Evolutionary conservation across 2,888 invertebrate species (phyloP).

Genomic region (Cosmia trapezina): DNA sequence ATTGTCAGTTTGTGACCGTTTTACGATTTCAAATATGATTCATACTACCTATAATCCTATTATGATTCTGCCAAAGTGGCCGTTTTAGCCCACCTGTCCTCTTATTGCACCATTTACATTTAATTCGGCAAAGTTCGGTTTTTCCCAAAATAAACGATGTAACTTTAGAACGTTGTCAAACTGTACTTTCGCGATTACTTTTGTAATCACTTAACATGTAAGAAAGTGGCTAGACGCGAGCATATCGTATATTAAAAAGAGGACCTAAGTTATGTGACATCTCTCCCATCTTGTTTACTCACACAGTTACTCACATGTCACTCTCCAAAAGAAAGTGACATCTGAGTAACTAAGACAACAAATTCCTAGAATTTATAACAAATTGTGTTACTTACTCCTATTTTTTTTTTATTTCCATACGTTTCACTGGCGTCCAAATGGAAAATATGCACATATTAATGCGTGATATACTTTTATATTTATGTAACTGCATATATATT

Average conservation of each 20-base stretch:
- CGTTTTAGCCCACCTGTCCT: too few species aligned
- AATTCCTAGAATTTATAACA: neutral
- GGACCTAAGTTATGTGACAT: neutral
- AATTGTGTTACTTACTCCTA: neutral
- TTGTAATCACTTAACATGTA: constrained; percentile 16
- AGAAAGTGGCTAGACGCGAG: neutral
- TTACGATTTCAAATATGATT: too few species aligned
- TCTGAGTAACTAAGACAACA: neutral
- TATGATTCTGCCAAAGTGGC: too few species aligned
- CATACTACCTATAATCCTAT: too few species aligned
- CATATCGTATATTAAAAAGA: neutral
- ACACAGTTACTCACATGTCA: neutral
- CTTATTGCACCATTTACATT: too few species aligned
- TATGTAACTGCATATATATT: constrained; percentile 20
- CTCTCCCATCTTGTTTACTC: neutral
- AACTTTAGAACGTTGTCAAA: too few species aligned
- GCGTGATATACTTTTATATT: constrained; percentile 9
- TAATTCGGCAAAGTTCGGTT: too few species aligned
- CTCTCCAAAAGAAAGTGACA: neutral
- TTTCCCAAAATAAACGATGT: too few species aligned
- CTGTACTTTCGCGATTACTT: neutral
- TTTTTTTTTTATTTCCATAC: constrained; percentile 10
- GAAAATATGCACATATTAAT: constrained; percentile 14
- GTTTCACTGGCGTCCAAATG: neutral
- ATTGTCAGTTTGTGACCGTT: too few species aligned